phyloP scores from a whole-genome alignment of 37 sponge, comb jelly and placozoan species.

The Bolinopsis microptera region DNA sequence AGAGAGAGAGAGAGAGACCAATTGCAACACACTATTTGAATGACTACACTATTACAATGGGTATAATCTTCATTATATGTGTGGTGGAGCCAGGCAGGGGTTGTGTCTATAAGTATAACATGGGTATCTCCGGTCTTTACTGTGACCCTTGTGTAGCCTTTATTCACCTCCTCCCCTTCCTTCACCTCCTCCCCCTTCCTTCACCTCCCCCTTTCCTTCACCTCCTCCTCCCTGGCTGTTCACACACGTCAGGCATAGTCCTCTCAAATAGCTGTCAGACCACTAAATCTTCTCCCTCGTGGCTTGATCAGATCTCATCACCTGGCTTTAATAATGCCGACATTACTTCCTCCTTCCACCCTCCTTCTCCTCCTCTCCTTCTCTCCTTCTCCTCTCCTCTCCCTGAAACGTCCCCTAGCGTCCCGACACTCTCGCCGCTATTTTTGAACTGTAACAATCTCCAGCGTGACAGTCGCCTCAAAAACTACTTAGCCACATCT shows the following conservation, averaged over 20 bases:
- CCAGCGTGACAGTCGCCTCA: constrained; percentile 1
- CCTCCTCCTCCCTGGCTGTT: neutral
- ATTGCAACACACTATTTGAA: too few species aligned
- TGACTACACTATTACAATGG: too few species aligned
- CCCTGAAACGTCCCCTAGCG: neutral
- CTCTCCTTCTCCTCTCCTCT: neutral
- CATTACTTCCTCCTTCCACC: neutral
- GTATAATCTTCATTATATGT: neutral
- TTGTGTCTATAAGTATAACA: too few species aligned
- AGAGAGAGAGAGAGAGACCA: too few species aligned
- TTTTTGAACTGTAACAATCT: neutral
- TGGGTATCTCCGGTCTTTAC: neutral
- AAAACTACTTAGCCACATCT: constrained; percentile 50
- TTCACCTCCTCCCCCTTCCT: neutral
- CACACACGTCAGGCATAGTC: too few species aligned
- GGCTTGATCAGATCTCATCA: too few species aligned
- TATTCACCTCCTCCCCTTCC: neutral
- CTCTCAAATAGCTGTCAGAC: too few species aligned
- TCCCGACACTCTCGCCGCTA: neutral
- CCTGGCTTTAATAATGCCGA: too few species aligned
- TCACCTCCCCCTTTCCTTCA: neutral
- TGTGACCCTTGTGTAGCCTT: neutral
- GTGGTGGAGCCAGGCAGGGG: too few species aligned
- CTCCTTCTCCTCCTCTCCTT: neutral
- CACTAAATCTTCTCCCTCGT: too few species aligned